phyloP scores from a whole-genome alignment of 1,140 invertebrate genomes.

The Thaumetopoea pityocampa region DNA sequence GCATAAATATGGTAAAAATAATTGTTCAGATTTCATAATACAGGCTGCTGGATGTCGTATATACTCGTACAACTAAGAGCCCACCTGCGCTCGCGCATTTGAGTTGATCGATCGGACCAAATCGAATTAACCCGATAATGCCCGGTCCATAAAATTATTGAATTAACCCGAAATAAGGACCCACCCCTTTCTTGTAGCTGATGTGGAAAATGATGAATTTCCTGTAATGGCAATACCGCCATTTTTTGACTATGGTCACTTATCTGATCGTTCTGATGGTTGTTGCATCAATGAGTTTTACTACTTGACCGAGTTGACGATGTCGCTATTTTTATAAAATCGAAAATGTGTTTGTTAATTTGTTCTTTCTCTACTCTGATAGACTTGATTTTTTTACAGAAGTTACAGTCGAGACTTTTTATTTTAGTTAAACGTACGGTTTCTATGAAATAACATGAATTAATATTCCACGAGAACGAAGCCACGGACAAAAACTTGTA shows the following conservation, averaged over 20 bases:
- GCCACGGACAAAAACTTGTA: too few species aligned
- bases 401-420: too few species aligned
- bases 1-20: not conserved
- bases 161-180: slow-evolving; percentile 36
- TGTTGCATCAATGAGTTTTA: not conserved
- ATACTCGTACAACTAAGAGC: slow-evolving; percentile 16
- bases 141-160: slow-evolving; percentile 38
- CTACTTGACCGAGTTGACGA: not conserved
- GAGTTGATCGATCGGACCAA: slow-evolving; percentile 37
- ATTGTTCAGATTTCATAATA: slow-evolving; percentile 7
- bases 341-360: too few species aligned
- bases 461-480: too few species aligned
- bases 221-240: slow-evolving; percentile 23
- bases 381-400: too few species aligned
- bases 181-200: slow-evolving; percentile 42
- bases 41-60: slow-evolving; percentile 4
- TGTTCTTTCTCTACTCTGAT: too few species aligned
- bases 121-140: slow-evolving; percentile 42
- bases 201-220: slow-evolving; percentile 29
- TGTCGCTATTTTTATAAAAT: too few species aligned
- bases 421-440: too few species aligned
- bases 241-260: slow-evolving; percentile 1
- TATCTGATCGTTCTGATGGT: not conserved
- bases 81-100: slow-evolving; percentile 43
- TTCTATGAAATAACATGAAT: too few species aligned